These are phyloP conservation scores for Sarotherodon lohbergeri DNA, from an alignment of 2,113 vertebrate species.

Conservation along the genomic window DNA sequence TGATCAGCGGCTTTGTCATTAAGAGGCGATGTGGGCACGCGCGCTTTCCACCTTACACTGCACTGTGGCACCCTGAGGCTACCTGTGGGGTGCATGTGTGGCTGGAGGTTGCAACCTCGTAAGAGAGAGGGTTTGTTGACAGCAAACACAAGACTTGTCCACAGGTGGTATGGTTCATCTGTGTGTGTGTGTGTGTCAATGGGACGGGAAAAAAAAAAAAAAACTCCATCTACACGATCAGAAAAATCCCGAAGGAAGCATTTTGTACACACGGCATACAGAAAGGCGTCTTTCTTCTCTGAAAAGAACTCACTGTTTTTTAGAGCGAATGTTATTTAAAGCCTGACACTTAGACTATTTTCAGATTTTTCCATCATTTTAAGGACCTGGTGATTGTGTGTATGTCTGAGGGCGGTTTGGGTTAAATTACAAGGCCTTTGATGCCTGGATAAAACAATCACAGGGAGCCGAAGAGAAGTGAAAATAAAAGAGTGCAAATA, in stretches of 20 bases:
- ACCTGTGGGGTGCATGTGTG: background rate
- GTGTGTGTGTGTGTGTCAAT: background rate
- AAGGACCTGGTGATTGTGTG: background rate
- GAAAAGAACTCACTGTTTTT: background rate
- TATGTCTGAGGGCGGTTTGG: background rate
- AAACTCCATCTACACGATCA: background rate
- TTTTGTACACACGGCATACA: background rate
- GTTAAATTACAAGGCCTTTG: slow-evolving; percentile 48
- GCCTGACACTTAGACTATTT: background rate
- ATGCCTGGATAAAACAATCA: slow-evolving; percentile 27
- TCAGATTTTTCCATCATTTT: background rate
- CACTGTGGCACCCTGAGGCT: slow-evolving; percentile 52
- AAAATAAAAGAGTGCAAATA: slow-evolving; percentile 18
- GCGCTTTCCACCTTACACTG: slow-evolving; percentile 41
- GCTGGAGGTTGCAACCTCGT: background rate
- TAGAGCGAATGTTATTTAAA: background rate
- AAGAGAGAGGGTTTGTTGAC: background rate
- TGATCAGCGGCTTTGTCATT: slow-evolving; percentile 38
- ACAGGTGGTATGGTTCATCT: slow-evolving; percentile 18
- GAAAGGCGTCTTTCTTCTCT: background rate
- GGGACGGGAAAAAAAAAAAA: background rate
- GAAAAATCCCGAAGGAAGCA: background rate
- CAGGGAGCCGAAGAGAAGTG: background rate
- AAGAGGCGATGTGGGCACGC: background rate
- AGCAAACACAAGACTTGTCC: background rate